Base-by-base conservation (phyloP, 2,113 vertebrate species). In the Corynorhinus townsendii region DNA sequence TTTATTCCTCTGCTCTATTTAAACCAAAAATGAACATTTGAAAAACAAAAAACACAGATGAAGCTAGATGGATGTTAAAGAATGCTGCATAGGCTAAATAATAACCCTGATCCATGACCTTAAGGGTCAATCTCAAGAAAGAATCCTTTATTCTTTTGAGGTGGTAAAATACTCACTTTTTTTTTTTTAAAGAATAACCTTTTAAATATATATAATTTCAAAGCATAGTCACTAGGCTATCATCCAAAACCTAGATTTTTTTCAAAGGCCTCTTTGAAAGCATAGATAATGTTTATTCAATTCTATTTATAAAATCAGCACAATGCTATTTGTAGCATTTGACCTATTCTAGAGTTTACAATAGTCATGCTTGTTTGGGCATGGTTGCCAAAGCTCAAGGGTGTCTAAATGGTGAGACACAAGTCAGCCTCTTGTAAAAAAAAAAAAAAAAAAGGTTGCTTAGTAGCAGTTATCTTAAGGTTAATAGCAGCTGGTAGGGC, bases 221-320 rank as follows among this genome's bases (percentile, higher is more conserved):
- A 93, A 89, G 40, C 59, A 38, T 88, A 69, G 45, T 49, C 15
- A 45, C 30, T 90, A 81, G 77, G 40, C 52, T 85, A 12, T 52
- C 71, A 81, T 47, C 52, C 38, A 82, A 94, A 90, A n/a, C 33
- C 16, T 90, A 22, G 11, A 88, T 35, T 82, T 92, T 92, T 96
- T 81, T 24, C 75, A 94, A 91, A 92, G 35, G 11, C 59, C 38
- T 84, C 14, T 92, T 92, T 85, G 66, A 89, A 86, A 94, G 43
- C 11, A 76, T 20, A 90, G 52, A 73, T 86, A 91, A 89, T 71
- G 1, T 0, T 93, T 89, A 95, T 87, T 94, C 66, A 81, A 1
- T 92, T 96, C 77, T 92, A 94, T 89, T 92, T 95, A 95, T 95
- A 95, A 93, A 94, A 64, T 89, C 20, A 73, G 76, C n/a, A 93